Evolutionary conservation across 2,888 invertebrate species (phyloP).

Genomic region (Sesia bembeciformis): DNA sequence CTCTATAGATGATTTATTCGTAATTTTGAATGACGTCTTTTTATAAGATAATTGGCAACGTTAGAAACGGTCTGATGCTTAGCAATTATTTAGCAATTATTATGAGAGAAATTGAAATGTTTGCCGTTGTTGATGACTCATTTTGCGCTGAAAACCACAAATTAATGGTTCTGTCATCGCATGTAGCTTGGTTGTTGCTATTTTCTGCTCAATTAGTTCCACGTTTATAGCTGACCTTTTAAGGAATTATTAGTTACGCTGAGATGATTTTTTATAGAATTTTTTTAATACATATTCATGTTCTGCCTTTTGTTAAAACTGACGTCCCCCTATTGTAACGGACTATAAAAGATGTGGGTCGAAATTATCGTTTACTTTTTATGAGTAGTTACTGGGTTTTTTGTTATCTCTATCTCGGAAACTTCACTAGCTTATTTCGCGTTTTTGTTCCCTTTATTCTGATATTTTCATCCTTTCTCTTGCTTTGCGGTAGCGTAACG

Average conservation of each 20-base stretch:
- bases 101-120: slow-evolving; percentile 37
- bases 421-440: too few species aligned
- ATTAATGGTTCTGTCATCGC: slow-evolving; percentile 16
- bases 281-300: too few species aligned
- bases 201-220: slow-evolving; percentile 27
- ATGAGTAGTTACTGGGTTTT: too few species aligned
- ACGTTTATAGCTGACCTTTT: not conserved
- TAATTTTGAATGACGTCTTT: slow-evolving; percentile 9
- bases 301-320: too few species aligned
- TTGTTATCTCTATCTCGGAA: too few species aligned
- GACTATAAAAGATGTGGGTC: too few species aligned
- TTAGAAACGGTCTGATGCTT: not conserved
- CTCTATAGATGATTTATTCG: slow-evolving; percentile 19
- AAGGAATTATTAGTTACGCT: not conserved
- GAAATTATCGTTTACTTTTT: too few species aligned
- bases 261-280: too few species aligned
- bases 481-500: too few species aligned
- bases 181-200: slow-evolving; percentile 10
- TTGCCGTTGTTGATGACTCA: slow-evolving; percentile 25
- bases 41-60: slow-evolving; percentile 19
- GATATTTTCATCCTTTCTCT: too few species aligned
- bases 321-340: too few species aligned
- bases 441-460: too few species aligned
- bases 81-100: slow-evolving; percentile 2
- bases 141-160: slow-evolving; percentile 21